Percentiles rank a stretch among this genome's conserved stretches.
phyloP scores from a whole-genome alignment of 1,140 invertebrate genomes.

The Formica exsecta region DNA sequence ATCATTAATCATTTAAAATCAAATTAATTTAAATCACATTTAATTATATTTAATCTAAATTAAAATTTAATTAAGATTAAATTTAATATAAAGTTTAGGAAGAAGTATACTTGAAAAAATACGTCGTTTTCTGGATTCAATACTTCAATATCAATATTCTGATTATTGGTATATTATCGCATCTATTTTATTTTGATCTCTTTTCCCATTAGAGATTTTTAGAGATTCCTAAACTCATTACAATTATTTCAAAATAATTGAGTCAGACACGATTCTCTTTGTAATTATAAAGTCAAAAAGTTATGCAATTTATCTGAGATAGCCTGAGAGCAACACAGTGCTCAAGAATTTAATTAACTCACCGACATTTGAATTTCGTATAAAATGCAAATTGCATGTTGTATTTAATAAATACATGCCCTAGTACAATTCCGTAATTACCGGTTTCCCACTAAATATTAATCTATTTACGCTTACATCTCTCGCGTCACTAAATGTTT shows the following conservation, averaged over 20 bases:
- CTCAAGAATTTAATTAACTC: slow-evolving; percentile 39
- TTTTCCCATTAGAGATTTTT: not conserved
- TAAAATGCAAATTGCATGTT: slow-evolving; percentile 25
- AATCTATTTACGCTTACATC: slow-evolving; percentile 18
- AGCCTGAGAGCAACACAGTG: not conserved
- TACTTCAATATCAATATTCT: not conserved
- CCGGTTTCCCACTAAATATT: not conserved
- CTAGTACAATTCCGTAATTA: not conserved
- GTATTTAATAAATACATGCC: slow-evolving; percentile 30
- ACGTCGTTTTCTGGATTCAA: not conserved
- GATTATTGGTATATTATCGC: not conserved
- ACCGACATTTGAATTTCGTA: not conserved
- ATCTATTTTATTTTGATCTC: not conserved
- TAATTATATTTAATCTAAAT: no score
- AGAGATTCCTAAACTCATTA: not conserved
- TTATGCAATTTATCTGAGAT: not conserved
- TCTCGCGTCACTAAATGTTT: not conserved
- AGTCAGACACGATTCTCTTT: not conserved
- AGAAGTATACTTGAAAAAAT: not conserved
- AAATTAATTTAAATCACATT: not conserved
- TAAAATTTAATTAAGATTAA: not conserved
- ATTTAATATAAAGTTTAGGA: not conserved
- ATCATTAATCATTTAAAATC: not conserved
- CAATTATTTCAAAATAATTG: not conserved
- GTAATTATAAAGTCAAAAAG: slow-evolving; percentile 1